phyloP scores from a whole-genome alignment of 2,797 vertebrate species.

The Phoebastria nigripes region DNA sequence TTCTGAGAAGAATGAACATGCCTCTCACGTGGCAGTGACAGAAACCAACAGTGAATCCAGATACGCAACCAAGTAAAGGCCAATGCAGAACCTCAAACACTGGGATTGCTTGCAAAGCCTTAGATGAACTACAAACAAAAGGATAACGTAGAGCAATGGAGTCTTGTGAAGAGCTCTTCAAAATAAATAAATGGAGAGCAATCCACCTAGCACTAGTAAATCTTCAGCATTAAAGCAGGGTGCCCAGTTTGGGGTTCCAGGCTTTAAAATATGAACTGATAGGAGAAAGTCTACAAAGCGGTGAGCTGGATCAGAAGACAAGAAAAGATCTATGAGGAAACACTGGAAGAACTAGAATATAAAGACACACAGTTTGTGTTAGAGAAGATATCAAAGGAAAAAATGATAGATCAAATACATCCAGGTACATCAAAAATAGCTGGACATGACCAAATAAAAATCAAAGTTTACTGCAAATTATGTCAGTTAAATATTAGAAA shows the following conservation, averaged over 20 bases:
- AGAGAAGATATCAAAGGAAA: not conserved
- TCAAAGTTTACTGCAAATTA: not conserved
- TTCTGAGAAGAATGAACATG: rapidly evolving
- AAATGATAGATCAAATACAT: not conserved
- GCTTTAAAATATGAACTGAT: not conserved
- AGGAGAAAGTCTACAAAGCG: not conserved
- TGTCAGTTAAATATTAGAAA: not conserved
- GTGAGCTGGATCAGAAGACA: not conserved
- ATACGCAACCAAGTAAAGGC: not conserved
- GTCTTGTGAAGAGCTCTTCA: not conserved
- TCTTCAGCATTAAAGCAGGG: not conserved
- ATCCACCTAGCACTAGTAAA: not conserved
- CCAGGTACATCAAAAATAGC: not conserved
- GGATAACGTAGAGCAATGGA: not conserved
- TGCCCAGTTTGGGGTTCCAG: not conserved
- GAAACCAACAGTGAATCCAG: not conserved
- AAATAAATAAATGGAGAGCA: not conserved
- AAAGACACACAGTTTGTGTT: not conserved
- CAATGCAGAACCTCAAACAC: not conserved
- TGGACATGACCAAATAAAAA: not conserved
- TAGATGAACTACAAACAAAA: not conserved
- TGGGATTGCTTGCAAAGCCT: not conserved
- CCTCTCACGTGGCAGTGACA: not conserved
- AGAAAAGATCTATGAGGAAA: not conserved
- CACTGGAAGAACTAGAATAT: not conserved